Conservation (phyloP, 2,888 invertebrate species). For the Eupeodes luniger region DNA sequence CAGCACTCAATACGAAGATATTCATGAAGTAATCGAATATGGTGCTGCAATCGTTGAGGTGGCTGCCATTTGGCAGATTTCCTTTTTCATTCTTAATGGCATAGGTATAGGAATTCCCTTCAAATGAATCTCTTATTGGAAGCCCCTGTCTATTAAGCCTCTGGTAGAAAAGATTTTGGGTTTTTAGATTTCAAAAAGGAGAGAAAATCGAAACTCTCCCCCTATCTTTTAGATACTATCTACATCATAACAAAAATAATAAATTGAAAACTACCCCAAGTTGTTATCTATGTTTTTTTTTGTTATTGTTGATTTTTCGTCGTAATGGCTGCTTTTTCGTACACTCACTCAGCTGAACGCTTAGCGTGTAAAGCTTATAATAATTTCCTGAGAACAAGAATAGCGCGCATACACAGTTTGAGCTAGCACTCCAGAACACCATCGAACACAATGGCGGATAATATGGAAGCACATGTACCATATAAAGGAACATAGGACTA, state of each 20-base stretch:
- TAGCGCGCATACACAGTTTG: constrained; percentile 37
- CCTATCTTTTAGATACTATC: too few species aligned
- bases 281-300: background rate
- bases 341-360: constrained; percentile 20
- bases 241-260: background rate
- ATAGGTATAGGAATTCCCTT: too few species aligned
- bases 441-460: constrained; percentile 21
- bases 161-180: too few species aligned
- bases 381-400: constrained; percentile 21
- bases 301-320: background rate
- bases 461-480: background rate
- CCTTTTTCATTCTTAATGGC: too few species aligned
- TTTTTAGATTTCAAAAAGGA: too few species aligned
- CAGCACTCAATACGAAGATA: too few species aligned
- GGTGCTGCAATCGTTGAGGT: too few species aligned
- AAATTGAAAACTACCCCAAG: constrained; percentile 6
- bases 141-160: too few species aligned
- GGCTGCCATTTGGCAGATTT: too few species aligned
- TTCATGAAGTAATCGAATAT: too few species aligned
- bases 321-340: background rate
- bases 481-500: background rate
- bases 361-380: constrained; percentile 20
- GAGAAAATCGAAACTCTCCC: too few species aligned
- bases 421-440: background rate
- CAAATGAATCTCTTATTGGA: too few species aligned